phyloP scores from a whole-genome alignment of 2,888 invertebrate genomes.

The Hemistola chrysoprasaria region DNA sequence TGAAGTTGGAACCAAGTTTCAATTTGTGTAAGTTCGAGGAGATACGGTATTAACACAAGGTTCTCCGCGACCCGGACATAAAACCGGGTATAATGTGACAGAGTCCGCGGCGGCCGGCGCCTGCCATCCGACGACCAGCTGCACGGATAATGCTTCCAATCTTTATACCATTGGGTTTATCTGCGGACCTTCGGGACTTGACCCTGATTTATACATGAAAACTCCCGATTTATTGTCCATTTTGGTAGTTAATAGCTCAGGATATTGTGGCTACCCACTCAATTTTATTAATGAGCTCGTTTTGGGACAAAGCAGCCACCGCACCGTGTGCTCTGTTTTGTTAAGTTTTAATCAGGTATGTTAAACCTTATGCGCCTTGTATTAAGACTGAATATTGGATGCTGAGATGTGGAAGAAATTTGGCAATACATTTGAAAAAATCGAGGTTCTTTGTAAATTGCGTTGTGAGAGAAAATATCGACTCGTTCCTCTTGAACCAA shows the following conservation, averaged over 20 bases:
- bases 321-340: conserved; percentile 44
- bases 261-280: conserved; percentile 60
- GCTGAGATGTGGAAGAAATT: conserved; percentile 15
- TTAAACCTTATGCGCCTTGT: conserved; percentile 2
- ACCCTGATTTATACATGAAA: conserved; percentile 71
- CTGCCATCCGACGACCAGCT: conserved; percentile 62
- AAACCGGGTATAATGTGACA: conserved; percentile 64
- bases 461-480: conserved; percentile 14
- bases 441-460: conserved; percentile 14
- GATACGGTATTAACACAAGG: conserved; percentile 43
- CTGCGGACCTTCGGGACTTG: conserved; percentile 58
- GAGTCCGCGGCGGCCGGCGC: conserved; percentile 43
- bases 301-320: conserved; percentile 38
- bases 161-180: conserved; percentile 61
- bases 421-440: conserved; percentile 18
- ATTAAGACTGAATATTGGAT: conserved; percentile 1
- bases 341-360: background rate
- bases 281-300: conserved; percentile 63
- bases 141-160: conserved; percentile 56
- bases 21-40: conserved; percentile 52
- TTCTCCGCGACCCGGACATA: conserved; percentile 45
- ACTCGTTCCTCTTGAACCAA: conserved; percentile 12
- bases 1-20: conserved; percentile 45
- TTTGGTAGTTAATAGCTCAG: conserved; percentile 65
- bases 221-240: conserved; percentile 63